Evolutionary conservation across 2,113 vertebrate species (phyloP), one percentile per base, ranked within the genome.

Genomic region (Baryphthengus martii): DNA sequence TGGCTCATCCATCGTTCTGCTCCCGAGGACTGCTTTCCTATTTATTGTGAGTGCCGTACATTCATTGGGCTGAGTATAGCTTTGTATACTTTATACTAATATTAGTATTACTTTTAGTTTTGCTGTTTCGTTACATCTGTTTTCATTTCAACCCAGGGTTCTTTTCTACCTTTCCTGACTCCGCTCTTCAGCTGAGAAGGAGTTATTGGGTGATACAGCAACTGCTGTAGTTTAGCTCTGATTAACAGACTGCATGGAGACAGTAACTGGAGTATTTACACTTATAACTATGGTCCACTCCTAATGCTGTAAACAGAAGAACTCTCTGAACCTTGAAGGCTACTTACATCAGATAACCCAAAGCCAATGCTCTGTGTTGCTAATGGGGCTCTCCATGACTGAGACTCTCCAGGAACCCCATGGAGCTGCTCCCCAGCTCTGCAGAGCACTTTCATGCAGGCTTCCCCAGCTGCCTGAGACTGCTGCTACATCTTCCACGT

Each of bases 381-480:
- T 52, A 20, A 35, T 3, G 26, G 40, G 12, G 4, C 12, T 84
- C 40, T 87, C 13, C 2, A 0, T 24, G 37, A 28, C 17, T 19
- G 45, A 82, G 31, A 8, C 8, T 23, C 31, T 37, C 65, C 55
- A 53, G n/a, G 33, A 77, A 17, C 26, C 42, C 20, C 45, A 37
- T 0, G 0, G 21, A 67, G 70, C 39, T 45, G 49, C 72, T 80
- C 58, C 17, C 28, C 61, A 75, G 55, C 31, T 71, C 61, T 62
- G 70, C 33, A 66, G 63, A 52, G 44, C 25, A 5, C 62, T 42
- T n/a, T 17, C 17, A 21, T 44, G 8, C 29, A 73, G 23, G 6
- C 14, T 4, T 20, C 35, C 10, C 49, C 0, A 0, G 21, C 14
- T 4, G 1, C 23, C 40, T 65, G 68, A 33, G 45, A 17, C 37